phyloP scores from a whole-genome alignment of 2,113 vertebrate species.

The Grammomys surdaster region DNA sequence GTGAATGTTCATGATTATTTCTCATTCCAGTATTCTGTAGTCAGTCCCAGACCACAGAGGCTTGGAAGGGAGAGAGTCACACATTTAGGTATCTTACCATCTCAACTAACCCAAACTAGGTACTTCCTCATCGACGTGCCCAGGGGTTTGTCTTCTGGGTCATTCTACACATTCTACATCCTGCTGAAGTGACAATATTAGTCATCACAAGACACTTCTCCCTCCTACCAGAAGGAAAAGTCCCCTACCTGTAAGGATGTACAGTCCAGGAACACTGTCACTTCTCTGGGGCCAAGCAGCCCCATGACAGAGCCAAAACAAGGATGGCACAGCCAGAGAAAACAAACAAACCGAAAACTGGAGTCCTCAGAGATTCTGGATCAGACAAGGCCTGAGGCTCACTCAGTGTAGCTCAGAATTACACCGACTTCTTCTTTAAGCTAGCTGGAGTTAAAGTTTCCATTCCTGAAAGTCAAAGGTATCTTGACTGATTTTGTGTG shows the following conservation, averaged over 20 bases:
- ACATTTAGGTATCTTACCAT: background rate
- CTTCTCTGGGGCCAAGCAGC: background rate
- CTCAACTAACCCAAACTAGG: background rate
- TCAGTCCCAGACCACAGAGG: background rate
- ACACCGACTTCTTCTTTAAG: background rate
- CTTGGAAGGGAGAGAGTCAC: fast-evolving
- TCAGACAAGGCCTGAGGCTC: background rate
- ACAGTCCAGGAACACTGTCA: background rate
- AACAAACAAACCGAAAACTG: background rate
- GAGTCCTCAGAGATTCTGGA: background rate
- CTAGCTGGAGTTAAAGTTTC: background rate
- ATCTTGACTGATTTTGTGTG: background rate
- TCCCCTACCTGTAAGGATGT: background rate
- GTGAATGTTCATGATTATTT: too few relatives aligned
- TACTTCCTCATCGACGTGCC: background rate
- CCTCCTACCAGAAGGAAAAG: background rate
- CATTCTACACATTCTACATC: too few relatives aligned
- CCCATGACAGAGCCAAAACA: background rate
- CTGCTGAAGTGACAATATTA: background rate
- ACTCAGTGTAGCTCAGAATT: background rate
- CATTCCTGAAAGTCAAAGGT: background rate
- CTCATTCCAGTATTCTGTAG: background rate
- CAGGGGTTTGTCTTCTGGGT: background rate
- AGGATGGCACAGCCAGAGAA: background rate
- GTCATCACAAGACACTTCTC: background rate